Percentiles rank a stretch among this genome's conserved stretches.
Conservation (phyloP, 2,888 invertebrate species). For the Pristionchus maxplancki region DNA sequence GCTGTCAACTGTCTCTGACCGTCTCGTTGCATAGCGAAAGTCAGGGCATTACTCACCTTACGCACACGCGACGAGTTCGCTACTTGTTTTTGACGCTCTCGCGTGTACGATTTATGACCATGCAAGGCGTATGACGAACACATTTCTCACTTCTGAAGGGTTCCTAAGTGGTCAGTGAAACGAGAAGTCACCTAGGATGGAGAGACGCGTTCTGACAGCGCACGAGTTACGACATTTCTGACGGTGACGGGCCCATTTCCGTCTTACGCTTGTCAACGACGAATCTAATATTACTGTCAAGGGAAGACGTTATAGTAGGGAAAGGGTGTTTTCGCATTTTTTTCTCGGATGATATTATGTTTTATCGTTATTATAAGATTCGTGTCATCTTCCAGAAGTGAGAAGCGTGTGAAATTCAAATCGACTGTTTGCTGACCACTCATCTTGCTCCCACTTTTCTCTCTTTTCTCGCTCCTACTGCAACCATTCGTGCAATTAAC, state of each 20-base stretch:
- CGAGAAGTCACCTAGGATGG: not conserved
- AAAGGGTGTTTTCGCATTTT: no score
- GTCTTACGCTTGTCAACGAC: not conserved
- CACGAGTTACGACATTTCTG: not conserved
- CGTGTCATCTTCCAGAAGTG: not conserved
- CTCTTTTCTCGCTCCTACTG: constrained; percentile 24
- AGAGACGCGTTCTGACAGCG: not conserved
- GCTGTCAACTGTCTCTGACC: not conserved
- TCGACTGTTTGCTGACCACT: constrained; percentile 53
- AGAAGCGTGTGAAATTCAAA: constrained; percentile 11
- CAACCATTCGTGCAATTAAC: constrained; percentile 41
- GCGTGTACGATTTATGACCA: not conserved
- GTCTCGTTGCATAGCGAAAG: not conserved
- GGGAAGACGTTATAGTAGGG: not conserved
- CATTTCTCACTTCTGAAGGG: not conserved
- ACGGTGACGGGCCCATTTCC: not conserved
- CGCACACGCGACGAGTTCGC: not conserved
- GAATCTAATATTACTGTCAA: no score
- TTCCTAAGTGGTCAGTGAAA: not conserved
- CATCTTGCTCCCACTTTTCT: constrained; percentile 34
- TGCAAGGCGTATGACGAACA: not conserved
- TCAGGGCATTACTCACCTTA: not conserved
- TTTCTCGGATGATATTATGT: not conserved
- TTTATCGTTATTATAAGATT: no score
- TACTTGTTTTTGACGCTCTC: constrained; percentile 18